Base-by-base conservation (phyloP, 2,888 invertebrate genomes). In the Syrphus vitripennis region DNA sequence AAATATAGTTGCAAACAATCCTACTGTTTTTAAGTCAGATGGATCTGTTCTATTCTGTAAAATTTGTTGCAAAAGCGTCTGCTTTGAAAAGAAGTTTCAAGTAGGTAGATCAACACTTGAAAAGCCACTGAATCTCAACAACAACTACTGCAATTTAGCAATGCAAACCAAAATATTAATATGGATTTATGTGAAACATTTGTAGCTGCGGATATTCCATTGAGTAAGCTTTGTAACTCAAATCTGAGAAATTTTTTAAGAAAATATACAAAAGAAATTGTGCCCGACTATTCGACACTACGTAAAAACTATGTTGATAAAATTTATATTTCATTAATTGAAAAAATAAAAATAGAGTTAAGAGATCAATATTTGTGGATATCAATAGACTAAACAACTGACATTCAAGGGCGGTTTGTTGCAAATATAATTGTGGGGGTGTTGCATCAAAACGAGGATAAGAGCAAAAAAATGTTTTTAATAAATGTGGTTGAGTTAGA, bases 401-500 rank as follows among this genome's bases (percentile, higher is more conserved):
- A 70, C 45, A 37, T 34, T 12, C 34, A 37, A 26, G 70, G 53
- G 29, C 34, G 70, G 31, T 70, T 42, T 61, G 59, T 78, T 70
- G 59, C 59, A 5, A 78, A 71, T 48, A 45, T 78, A 48, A 40
- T 70, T 48, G 16, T 70, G 31, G 78, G 59, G 21, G 45, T 78
- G 26, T 59, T 69, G 31, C 19, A 48, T 19, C 34, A 6, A 45
- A 69, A 78, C 48, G 48, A 70, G 48, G 61, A 57, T 59, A n/a
- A 57, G 16, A 19, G 55, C 29, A 67, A 37, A 65, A 63, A 71
- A 19, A 71, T 9, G 16, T 77, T 29, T 65, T 65, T 71, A 29
- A n/a, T 82, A 65, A 76, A 82, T 19, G 59, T 24, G 19, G 37
- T 45, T 21, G 29, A 48, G 34, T 55, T 82, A 42, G 59, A 72